Base-by-base conservation (phyloP, 2,888 invertebrate genomes). In the Ophion slaviceki region DNA sequence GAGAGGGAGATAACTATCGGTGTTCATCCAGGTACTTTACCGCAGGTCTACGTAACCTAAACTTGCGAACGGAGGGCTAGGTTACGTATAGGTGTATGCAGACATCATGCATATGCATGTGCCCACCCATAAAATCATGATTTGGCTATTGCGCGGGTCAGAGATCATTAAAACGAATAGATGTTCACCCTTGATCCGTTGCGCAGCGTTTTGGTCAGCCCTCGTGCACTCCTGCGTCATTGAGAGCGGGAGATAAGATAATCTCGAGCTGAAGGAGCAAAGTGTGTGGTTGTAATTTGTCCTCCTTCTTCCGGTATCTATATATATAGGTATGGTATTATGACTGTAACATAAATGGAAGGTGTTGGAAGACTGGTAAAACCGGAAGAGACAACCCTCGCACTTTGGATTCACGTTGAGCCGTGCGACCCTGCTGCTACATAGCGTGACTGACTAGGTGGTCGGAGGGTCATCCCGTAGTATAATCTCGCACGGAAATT, bases 401-500 rank as follows among this genome's bases (percentile, higher is more conserved):
- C 45, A 78, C 32, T 71, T 75, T 64, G 24, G 66, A 70, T 79
- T 68, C 70, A 32, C 17, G 67, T 67, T 78, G 45, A 57, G 57
- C 68, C 14, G 24, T 24, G 40, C 74, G 70, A 40, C 40, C 40
- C 40, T 40, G 40, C 40, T 40, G 40, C 6, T 40, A 53, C 36
- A 61, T 6, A 62, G 62, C 68, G 78, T 59, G 24, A 67, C 70
- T 85, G 74, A 75, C 70, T 85, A 74, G 79, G 70, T 45, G 68
- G 36, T 61, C 36, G 24, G 53, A 32, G 45, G 64, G 67, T 67
- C 47, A 61, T 10, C 80, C 20, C 47, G 77, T 78, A 66, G 45
- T 75, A 75, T 82, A 82, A 85, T 82, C 74, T 68, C 64, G 59
- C 47, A 64, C 28, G 32, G 66, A 74, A 82, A 74, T 64, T 79